A percentile compares a stretch with the other conserved stretches of the same genome.
Conservation (phyloP, 2,113 vertebrate species). For the Elaphurus davidianus region DNA sequence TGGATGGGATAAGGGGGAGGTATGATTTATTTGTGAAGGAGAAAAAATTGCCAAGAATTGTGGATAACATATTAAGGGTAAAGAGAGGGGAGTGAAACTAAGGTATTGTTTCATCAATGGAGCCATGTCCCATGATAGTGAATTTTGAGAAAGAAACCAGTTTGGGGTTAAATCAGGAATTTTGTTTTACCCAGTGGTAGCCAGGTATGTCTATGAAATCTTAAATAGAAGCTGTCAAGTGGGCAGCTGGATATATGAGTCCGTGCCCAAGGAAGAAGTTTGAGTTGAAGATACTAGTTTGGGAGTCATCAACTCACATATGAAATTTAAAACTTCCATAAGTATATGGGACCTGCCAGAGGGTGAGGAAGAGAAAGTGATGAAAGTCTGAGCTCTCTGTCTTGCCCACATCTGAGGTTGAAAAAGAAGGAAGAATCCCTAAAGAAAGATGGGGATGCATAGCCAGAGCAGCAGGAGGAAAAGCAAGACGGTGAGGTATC, state of each 20-base stretch:
- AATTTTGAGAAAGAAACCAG: background rate
- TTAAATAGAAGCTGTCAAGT: background rate
- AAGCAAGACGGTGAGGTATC: no score
- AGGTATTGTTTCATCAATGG: background rate
- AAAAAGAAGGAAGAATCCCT: background rate
- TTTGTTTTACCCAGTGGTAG: background rate
- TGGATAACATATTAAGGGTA: background rate
- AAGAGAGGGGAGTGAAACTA: background rate
- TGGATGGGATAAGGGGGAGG: background rate
- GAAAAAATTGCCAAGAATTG: background rate
- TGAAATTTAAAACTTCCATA: background rate
- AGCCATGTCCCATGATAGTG: background rate
- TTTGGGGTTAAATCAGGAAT: background rate
- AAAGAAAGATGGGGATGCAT: background rate
- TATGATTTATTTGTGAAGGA: background rate
- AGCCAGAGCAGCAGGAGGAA: background rate
- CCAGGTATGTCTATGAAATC: background rate
- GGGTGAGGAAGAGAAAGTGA: background rate
- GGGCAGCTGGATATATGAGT: background rate
- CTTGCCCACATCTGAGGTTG: fast-evolving
- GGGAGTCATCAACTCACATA: background rate
- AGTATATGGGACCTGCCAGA: background rate
- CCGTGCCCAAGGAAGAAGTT: background rate
- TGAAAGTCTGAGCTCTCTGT: background rate
- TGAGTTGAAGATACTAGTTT: background rate